Evolutionary conservation across 1,140 invertebrate species (phyloP), one percentile per base, ranked within the genome.

Genomic region (Dendroctonus ponderosae): DNA sequence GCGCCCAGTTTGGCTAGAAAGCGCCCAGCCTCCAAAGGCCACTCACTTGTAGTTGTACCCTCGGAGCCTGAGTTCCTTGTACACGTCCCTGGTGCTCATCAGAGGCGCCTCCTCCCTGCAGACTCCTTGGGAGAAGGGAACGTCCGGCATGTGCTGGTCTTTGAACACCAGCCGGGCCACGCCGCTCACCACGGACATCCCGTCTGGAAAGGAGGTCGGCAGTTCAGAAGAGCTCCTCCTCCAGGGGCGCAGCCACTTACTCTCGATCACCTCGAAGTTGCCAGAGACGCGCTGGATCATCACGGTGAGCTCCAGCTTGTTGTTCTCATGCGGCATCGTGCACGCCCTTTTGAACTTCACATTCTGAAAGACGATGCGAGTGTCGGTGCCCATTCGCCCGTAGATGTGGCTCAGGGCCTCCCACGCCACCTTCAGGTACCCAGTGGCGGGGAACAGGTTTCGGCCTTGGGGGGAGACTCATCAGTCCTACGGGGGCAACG

Each of bases 61-160:
- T 72, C 94, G 84, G 0, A 97, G 82, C 72, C 88, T 84, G 0
- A 98, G 79, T 78, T 97, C 95, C 76, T 96, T 97, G 78, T 98
- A 98, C 57, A 97, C 85, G 76, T 98, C 95, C 61, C 87, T 87
- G 0, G 80, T 81, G 0, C 61, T 68, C 59, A 72, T 41, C n/a
- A 41, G 8, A 41, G 64, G 44, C 6, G 11, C 46, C 6, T 40
- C 15, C 26, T 7, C 14, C 5, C 52, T 61, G 7, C 5, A 7
- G 3, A 39, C 15, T 7, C 48, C 64, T n/a, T 7, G 6, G 26
- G 68, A 42, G 7, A 49, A 40, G 6, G 63, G 68, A 37, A 70
- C 7, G 9, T 11, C 5, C 5, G 49, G 6, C 44, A 62, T 3
- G 5, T 62, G 49, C 8, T 12, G 14, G 12, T 52, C 40, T 40